Evolutionary conservation across 2,113 vertebrate species (phyloP).

Genomic region (Stomatorhinus ivindoensis): DNA sequence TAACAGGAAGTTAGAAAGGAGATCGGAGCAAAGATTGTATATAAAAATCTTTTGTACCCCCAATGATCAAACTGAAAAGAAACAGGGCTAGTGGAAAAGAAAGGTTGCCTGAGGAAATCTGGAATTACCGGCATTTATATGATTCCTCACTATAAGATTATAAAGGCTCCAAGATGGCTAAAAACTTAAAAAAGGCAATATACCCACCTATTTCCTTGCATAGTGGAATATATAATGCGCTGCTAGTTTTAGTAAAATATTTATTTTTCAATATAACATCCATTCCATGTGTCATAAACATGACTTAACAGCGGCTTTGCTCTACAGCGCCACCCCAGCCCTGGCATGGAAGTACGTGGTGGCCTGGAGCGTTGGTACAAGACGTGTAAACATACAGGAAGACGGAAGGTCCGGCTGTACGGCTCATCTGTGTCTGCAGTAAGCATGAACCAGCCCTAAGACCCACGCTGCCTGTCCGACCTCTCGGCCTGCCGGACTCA

Average conservation of each 20-base stretch:
- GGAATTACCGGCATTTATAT: not conserved
- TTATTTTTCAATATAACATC: not conserved
- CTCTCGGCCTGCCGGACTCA: conserved; percentile 43
- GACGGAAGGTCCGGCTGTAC: not conserved
- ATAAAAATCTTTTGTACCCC: not conserved
- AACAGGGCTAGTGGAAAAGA: not conserved
- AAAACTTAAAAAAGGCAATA: not conserved
- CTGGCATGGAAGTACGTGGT: not conserved
- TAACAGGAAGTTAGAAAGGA: too few relatives aligned
- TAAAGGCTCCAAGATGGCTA: not conserved
- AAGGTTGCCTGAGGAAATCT: not conserved
- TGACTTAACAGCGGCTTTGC: not conserved
- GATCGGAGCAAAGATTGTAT: not conserved
- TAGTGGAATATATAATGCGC: not conserved
- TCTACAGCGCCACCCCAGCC: not conserved
- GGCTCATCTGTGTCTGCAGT: not conserved
- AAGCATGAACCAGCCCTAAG: not conserved
- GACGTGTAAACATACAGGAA: not conserved
- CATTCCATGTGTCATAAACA: not conserved
- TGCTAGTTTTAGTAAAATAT: not conserved
- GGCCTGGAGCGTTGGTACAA: not conserved
- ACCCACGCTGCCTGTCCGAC: not conserved
- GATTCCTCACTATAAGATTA: not conserved
- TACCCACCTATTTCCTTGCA: not conserved
- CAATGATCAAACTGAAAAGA: not conserved